These are phyloP conservation scores for Mactra quadrangularis DNA, from an alignment of 1,140 invertebrate genomes.

Conservation along the genomic window DNA sequence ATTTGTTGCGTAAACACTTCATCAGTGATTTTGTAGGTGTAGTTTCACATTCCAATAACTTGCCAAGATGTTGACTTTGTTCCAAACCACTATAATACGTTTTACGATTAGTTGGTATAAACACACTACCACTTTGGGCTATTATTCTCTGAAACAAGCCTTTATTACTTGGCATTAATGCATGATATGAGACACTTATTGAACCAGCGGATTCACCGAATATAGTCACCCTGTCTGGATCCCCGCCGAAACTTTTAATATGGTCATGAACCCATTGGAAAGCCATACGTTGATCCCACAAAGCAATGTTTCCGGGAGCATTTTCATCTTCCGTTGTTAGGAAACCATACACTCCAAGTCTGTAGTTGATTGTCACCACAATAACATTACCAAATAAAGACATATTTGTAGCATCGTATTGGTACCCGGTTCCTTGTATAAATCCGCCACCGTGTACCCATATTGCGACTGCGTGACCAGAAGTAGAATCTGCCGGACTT, in stretches of 20 bases:
- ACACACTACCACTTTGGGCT: slow-evolving; percentile 35
- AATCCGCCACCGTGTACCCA: slow-evolving; percentile 98
- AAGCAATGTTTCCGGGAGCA: slow-evolving; percentile 74
- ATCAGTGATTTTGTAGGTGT: neutral
- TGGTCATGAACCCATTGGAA: slow-evolving; percentile 90
- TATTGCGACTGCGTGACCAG: slow-evolving; percentile 93
- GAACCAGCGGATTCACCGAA: slow-evolving; percentile 95
- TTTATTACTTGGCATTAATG: slow-evolving; percentile 33
- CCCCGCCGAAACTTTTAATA: slow-evolving; percentile 90
- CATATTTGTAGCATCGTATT: slow-evolving; percentile 94
- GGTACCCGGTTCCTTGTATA: slow-evolving; percentile 93
- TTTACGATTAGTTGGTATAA: neutral
- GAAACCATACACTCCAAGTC: slow-evolving; percentile 89
- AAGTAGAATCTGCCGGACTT: slow-evolving; percentile 77
- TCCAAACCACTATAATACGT: neutral
- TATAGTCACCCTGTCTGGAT: slow-evolving; percentile 87
- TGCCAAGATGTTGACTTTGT: neutral
- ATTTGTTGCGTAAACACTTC: slow-evolving; percentile 5
- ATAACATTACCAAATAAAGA: slow-evolving; percentile 91
- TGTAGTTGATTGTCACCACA: slow-evolving; percentile 89
- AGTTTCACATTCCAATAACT: neutral
- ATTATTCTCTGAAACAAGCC: slow-evolving; percentile 35
- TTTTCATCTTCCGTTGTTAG: slow-evolving; percentile 86
- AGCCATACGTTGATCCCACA: slow-evolving; percentile 88
- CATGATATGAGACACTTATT: slow-evolving; percentile 37